Percentiles rank a stretch among this genome's conserved stretches.
phyloP scores from a whole-genome alignment of 2,797 vertebrate genomes.

The Momotus momota region DNA sequence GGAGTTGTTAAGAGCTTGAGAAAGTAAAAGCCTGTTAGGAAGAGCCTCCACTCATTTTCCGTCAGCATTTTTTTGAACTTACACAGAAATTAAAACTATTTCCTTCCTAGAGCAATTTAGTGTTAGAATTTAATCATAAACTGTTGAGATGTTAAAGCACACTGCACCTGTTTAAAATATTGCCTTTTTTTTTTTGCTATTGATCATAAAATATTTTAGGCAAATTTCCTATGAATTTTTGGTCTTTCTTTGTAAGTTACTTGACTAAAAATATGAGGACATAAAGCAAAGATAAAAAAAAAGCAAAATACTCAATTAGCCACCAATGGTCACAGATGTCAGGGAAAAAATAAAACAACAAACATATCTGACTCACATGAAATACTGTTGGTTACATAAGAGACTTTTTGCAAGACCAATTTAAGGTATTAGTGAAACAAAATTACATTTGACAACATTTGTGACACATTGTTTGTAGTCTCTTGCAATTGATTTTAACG shows the following conservation, averaged over 20 bases:
- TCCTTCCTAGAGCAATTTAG: neutral
- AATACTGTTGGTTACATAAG: neutral
- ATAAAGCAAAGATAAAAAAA: neutral
- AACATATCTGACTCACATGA: neutral
- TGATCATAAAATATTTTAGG: neutral
- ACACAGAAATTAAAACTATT: neutral
- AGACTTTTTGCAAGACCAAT: neutral
- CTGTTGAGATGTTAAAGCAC: neutral
- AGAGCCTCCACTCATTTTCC: neutral
- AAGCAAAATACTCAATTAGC: neutral
- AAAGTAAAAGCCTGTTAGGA: neutral
- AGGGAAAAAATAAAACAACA: neutral
- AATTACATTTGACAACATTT: neutral
- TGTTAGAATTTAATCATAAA: neutral
- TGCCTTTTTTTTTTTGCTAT: neutral
- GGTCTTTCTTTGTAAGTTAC: neutral
- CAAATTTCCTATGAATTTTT: neutral
- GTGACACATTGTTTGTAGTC: no score
- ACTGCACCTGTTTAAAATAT: neutral
- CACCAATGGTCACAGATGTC: neutral
- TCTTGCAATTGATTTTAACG: neutral
- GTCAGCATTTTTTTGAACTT: neutral
- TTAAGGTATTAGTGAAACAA: neutral
- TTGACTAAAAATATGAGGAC: neutral
- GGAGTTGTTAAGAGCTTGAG: neutral